Conservation (phyloP, 2,888 invertebrate genomes). For the Ctena decussata region DNA sequence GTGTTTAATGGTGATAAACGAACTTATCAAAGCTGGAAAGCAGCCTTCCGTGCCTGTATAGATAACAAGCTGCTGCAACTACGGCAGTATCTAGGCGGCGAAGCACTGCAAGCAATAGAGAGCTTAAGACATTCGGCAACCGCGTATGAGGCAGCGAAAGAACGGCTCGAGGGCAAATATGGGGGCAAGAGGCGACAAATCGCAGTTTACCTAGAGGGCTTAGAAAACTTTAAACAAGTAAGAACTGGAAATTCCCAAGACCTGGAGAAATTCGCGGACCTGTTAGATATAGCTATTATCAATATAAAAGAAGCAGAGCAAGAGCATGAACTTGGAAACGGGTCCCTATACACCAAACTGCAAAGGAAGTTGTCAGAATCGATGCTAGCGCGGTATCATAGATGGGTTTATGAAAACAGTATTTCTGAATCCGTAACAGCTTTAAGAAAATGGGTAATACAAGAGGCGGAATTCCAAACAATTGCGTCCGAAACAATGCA, state of each 20-base stretch:
- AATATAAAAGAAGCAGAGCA: constrained; percentile 28
- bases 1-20: constrained; percentile 53
- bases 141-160: no score
- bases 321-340: constrained; percentile 13
- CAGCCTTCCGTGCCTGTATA: constrained; percentile 27
- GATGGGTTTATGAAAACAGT: constrained; percentile 33
- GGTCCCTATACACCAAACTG: constrained; percentile 25
- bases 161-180: constrained; percentile 26
- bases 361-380: constrained; percentile 32
- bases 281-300: constrained; percentile 27
- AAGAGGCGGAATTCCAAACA: constrained; percentile 36
- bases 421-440: constrained; percentile 15
- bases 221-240: constrained; percentile 28
- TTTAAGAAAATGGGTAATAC: constrained; percentile 16
- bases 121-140: no score
- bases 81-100: constrained; percentile 34
- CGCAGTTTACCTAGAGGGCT: constrained; percentile 31
- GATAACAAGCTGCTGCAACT: constrained; percentile 33
- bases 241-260: constrained; percentile 15
- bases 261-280: constrained; percentile 13
- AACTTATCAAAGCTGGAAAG: no score
- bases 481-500: constrained; percentile 25
- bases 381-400: constrained; percentile 34
- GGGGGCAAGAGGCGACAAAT: constrained; percentile 22
- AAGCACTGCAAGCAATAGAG: constrained; percentile 17